Evolutionary conservation across 2,888 invertebrate species (phyloP), one percentile per base, ranked within the genome.

Genomic region (Hemicrepidius hirtus): DNA sequence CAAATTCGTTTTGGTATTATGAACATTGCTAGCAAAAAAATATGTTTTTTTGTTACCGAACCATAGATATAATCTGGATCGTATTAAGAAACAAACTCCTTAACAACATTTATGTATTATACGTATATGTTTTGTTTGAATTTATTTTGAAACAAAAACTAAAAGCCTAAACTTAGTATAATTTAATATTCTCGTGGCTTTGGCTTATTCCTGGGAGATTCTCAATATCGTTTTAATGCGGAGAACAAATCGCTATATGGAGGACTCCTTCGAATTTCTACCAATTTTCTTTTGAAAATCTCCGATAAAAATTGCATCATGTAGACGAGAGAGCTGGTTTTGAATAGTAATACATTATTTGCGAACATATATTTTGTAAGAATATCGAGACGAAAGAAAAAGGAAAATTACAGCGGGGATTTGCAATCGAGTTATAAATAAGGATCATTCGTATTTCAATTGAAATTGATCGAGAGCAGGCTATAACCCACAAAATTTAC

Each of bases 301-400:
- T 13, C 0, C 53, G 28, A 53, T 50, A 53, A 32, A 53, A 53
- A 53, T 53, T 53, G 53, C 53, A 53, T 53, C 53, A 53, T 53
- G 28, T 28, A 53, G 28, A 21, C 18, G 44, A 1, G 28, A 20
- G 53, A 0, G 24, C 28, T 13, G 53, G 6, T 53, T 24, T 21
- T 53, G 53, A 53, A 53, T 53, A 53, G 53, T 53, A 53, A 53
- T 53, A 53, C 32, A 53, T 53, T 53, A 53, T 53, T 53, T 53
- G 28, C 53, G 53, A 53, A 32, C 53, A 28, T 28, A 53, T 13
- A 53, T 53, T 53, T 53, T 53, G 28, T 24, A 13, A 13, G 53
- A 53, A 57, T 20, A 40, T 57, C 57, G 13, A 57, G 32, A 24
- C 35, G 16, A 37, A 13, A 32, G 32, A 35, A 55, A 55, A 28